These are phyloP conservation scores for Mythimna albipuncta DNA, from an alignment of 2,888 invertebrate species.

Conservation along the genomic window DNA sequence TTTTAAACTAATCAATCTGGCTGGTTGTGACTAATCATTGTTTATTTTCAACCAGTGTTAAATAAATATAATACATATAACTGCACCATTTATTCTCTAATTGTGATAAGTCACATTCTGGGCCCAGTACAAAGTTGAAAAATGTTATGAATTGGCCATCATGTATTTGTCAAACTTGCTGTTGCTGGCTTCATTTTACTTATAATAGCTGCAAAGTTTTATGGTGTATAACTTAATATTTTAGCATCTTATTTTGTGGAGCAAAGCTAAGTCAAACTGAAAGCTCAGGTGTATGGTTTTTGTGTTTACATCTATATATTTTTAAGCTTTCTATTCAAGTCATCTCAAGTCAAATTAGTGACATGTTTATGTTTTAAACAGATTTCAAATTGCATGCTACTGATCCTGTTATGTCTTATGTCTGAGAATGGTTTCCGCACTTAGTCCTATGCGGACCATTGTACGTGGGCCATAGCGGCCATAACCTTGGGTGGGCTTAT, in stretches of 20 bases:
- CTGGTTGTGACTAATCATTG: neutral
- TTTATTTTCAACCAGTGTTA: neutral
- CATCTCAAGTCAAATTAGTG: neutral
- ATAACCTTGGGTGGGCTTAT: no score
- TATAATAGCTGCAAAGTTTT: neutral
- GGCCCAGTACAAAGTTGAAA: neutral
- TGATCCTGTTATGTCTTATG: neutral
- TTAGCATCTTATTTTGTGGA: neutral
- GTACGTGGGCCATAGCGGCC: no score
- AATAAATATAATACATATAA: neutral
- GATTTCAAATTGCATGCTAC: conserved; percentile 1
- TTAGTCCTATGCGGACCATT: no score
- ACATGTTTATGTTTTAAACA: neutral
- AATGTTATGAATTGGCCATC: neutral
- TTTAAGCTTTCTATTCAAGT: neutral
- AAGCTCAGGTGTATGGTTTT: neutral
- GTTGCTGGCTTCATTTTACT: neutral
- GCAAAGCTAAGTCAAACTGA: neutral
- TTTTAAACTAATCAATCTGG: conserved; percentile 1
- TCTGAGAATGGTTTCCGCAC: no score
- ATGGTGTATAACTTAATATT: neutral
- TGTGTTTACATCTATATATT: conserved; percentile 7
- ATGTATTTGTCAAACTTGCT: neutral
- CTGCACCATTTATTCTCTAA: neutral
- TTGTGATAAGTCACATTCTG: neutral